Conservation (phyloP, 2,797 vertebrate species). For the Clarias fuscus region DNA sequence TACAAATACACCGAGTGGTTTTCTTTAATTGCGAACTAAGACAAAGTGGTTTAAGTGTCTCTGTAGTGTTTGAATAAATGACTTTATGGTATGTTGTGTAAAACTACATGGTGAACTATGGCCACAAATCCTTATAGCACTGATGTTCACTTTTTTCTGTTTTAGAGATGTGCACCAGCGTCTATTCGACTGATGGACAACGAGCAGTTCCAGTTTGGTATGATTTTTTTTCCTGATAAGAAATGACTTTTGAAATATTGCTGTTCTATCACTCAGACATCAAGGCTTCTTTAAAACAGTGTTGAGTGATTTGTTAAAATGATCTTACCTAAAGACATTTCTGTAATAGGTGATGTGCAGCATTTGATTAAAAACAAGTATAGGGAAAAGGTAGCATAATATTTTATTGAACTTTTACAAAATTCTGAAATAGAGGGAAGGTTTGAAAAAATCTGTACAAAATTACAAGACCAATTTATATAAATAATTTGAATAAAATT, state of each 20-base stretch:
- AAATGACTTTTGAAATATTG: background rate
- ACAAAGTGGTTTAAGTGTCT: background rate
- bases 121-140: background rate
- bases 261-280: background rate
- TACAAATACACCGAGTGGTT: slow-evolving; percentile 4
- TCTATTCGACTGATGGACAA: slow-evolving; percentile 98
- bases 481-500: background rate
- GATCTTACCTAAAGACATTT: background rate
- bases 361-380: background rate
- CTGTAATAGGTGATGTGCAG: background rate
- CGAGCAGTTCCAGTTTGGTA: slow-evolving; percentile 95
- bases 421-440: background rate
- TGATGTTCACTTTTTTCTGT: background rate
- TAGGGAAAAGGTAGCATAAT: background rate
- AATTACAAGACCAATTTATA: background rate
- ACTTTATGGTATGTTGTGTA: background rate
- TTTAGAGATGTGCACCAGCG: slow-evolving; percentile 95
- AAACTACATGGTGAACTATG: background rate
- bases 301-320: background rate
- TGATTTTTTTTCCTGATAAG: slow-evolving; percentile 61
- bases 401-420: background rate
- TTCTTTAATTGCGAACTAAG: background rate
- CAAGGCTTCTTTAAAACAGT: background rate
- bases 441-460: background rate
- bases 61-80: background rate